Evolutionary conservation across 2,888 invertebrate genomes (phyloP).

Genomic region (Colostygia pectinataria): DNA sequence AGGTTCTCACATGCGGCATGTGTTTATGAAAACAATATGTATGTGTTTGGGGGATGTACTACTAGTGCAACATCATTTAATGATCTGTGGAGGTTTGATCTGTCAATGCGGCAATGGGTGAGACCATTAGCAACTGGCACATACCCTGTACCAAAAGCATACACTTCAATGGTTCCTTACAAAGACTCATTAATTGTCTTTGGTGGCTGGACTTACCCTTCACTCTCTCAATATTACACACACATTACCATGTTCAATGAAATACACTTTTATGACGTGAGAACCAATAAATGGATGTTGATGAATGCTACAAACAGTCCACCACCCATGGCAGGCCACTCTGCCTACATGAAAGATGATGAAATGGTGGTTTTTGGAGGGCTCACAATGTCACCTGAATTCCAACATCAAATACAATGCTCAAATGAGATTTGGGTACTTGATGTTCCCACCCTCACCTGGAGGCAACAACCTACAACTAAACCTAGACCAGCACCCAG

Average conservation of each 20-base stretch:
- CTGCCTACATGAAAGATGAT: conserved; percentile 92
- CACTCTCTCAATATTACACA: conserved; percentile 92
- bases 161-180: conserved; percentile 95
- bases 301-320: conserved; percentile 87
- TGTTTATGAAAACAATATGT: conserved; percentile 92
- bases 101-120: conserved; percentile 93
- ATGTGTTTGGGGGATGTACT: conserved; percentile 98
- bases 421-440: conserved; percentile 96
- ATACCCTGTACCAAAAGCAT: conserved; percentile 98
- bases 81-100: conserved; percentile 97
- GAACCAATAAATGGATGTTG: conserved; percentile 90
- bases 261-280: conserved; percentile 93
- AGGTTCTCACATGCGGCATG: conserved; percentile 96
- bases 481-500: conserved; percentile 89
- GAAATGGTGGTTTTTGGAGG: conserved; percentile 94
- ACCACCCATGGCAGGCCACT: conserved; percentile 95
- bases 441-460: conserved; percentile 88
- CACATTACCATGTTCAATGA: conserved; percentile 95
- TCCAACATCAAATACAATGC: conserved; percentile 73
- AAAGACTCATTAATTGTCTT: conserved; percentile 92
- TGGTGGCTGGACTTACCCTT: conserved; percentile 98
- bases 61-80: conserved; percentile 97
- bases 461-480: conserved; percentile 89
- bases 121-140: conserved; percentile 91
- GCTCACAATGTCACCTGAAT: conserved; percentile 78